Evolutionary conservation across 2,113 vertebrate genomes (phyloP).

Genomic region (Tricholaema leucomelas): DNA sequence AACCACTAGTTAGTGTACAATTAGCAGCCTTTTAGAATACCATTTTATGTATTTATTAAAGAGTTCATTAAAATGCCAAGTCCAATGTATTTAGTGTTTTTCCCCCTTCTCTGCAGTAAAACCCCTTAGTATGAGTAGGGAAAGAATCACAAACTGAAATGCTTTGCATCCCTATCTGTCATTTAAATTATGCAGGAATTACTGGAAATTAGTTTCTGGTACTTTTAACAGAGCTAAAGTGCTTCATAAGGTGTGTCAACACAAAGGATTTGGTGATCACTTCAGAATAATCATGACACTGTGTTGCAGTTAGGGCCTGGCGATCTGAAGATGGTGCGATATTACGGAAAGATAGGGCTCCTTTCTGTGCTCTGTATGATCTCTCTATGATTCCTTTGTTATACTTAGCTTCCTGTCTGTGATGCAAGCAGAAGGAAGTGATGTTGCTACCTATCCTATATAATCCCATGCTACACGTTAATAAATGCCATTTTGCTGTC

Average conservation of each 20-base stretch:
- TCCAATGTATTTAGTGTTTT: conserved; percentile 1
- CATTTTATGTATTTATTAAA: conserved; percentile 55
- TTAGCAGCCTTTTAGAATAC: conserved; percentile 60
- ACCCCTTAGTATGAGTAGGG: conserved; percentile 3
- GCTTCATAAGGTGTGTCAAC: conserved; percentile 68
- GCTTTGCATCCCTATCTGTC: conserved; percentile 14
- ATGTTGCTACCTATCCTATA: too few species aligned
- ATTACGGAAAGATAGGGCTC: too few species aligned
- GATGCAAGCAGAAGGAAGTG: too few species aligned
- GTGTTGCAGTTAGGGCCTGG: too few species aligned
- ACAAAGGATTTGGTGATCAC: conserved; percentile 67
- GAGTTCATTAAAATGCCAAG: conserved; percentile 48
- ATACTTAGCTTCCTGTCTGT: too few species aligned
- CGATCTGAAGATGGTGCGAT: too few species aligned
- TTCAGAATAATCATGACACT: conserved; percentile 68
- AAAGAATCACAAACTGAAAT: conserved; percentile 47
- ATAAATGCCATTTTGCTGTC: too few species aligned
- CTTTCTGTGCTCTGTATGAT: too few species aligned
- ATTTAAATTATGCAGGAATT: conserved; percentile 68
- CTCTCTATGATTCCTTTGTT: too few species aligned
- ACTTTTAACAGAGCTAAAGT: conserved; percentile 68
- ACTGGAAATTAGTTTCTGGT: conserved; percentile 67
- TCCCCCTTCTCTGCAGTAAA: conserved; percentile 35
- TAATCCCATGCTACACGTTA: too few species aligned
- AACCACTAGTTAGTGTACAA: conserved; percentile 49